These are phyloP conservation scores for Spilarctia lutea DNA, from an alignment of 2,888 invertebrate species.

Conservation along the genomic window DNA sequence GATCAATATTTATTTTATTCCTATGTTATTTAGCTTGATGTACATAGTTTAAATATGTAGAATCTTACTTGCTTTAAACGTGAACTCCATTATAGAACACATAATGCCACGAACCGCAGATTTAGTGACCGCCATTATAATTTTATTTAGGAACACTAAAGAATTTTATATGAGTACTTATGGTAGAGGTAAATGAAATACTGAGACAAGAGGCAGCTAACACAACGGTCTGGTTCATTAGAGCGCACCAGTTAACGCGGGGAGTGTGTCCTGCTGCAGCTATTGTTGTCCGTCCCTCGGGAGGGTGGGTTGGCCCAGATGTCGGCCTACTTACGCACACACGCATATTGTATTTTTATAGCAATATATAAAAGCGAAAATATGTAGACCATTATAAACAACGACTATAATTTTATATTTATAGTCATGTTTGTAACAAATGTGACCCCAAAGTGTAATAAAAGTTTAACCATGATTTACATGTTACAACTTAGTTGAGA, in stretches of 20 bases:
- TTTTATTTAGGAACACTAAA: conserved; percentile 31
- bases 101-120: conserved; percentile 81
- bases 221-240: conserved; percentile 75
- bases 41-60: conserved; percentile 17
- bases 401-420: background rate
- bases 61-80: conserved; percentile 84
- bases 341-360: conserved; percentile 58
- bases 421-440: conserved; percentile 13
- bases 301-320: conserved; percentile 74
- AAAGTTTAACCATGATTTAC: conserved; percentile 41
- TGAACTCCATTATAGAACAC: conserved; percentile 84
- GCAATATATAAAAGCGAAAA: conserved; percentile 20
- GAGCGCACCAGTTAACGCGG: conserved; percentile 82
- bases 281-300: conserved; percentile 83
- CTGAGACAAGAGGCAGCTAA: conserved; percentile 70
- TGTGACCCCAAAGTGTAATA: conserved; percentile 36
- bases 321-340: conserved; percentile 78
- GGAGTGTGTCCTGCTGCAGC: conserved; percentile 75
- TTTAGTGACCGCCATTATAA: conserved; percentile 77
- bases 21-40: background rate
- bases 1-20: background rate
- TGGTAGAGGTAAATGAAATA: conserved; percentile 67
- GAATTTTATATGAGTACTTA: conserved; percentile 57
- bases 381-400: background rate
- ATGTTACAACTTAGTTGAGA: conserved; percentile 44